These are phyloP conservation scores for Zenarchopterus dispar DNA, from an alignment of 2,797 vertebrate genomes.

Conservation along the genomic window DNA sequence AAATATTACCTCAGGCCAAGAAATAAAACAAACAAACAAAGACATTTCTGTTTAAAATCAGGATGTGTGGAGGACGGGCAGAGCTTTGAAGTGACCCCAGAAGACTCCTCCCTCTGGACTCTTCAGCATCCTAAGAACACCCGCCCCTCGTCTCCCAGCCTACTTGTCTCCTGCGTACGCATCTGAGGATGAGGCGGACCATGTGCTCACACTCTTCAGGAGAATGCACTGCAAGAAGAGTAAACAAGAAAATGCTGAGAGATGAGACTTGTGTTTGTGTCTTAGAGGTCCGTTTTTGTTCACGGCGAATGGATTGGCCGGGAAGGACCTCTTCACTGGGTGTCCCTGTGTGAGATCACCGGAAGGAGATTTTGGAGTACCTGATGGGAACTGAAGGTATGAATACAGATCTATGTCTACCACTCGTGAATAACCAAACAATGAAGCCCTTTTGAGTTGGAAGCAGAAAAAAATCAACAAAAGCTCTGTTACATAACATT, in stretches of 20 bases:
- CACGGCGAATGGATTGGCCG: constrained; percentile 29
- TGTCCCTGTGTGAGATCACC: constrained; percentile 36
- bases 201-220: constrained; percentile 24
- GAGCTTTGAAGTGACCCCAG: constrained; percentile 22
- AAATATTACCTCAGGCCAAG: too few species aligned
- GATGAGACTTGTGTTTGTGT: constrained; percentile 10
- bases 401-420: constrained; percentile 3
- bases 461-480: neutral
- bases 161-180: constrained; percentile 8
- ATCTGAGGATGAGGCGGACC: constrained; percentile 33
- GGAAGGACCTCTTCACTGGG: constrained; percentile 24
- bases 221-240: neutral
- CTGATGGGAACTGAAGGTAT: constrained; percentile 55
- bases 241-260: constrained; percentile 17
- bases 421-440: neutral
- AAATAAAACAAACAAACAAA: neutral
- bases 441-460: neutral
- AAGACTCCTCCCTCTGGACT: constrained; percentile 28
- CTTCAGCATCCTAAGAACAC: constrained; percentile 22
- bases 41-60: neutral
- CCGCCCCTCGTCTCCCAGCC: constrained; percentile 25
- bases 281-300: neutral
- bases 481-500: neutral
- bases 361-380: constrained; percentile 38
- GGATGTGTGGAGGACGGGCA: neutral